A percentile compares a stretch with the other conserved stretches of the same genome.
These are phyloP conservation scores for Cyprichromis sp. DNA, from an alignment of 2,113 vertebrate genomes.

Conservation along the genomic window DNA sequence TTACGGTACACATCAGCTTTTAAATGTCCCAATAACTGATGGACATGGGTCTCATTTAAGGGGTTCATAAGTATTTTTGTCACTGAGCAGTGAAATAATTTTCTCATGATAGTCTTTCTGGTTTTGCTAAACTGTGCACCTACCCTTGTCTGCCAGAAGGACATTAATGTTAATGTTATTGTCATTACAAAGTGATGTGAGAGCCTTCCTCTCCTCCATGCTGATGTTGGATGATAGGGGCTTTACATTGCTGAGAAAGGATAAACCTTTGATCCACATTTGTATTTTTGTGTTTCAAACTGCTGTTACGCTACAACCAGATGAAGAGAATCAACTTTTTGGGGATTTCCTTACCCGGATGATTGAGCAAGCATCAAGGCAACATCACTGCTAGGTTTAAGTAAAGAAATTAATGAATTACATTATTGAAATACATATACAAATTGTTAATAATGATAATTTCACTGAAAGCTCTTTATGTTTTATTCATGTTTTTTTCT, in stretches of 20 bases:
- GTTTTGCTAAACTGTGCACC: neutral
- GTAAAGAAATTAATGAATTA: neutral
- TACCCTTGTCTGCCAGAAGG: neutral
- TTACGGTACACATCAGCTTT: neutral
- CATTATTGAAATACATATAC: neutral
- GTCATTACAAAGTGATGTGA: neutral
- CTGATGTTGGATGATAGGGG: neutral
- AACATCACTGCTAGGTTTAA: neutral
- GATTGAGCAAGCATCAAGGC: neutral
- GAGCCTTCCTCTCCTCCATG: neutral
- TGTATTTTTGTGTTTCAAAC: neutral
- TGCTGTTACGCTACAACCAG: neutral
- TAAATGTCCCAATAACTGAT: neutral
- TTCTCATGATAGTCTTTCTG: neutral
- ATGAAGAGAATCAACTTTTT: neutral
- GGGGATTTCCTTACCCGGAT: neutral
- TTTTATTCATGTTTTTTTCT: neutral
- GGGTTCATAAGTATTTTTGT: neutral
- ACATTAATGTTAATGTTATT: neutral
- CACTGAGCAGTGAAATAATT: neutral
- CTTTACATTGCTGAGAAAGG: neutral
- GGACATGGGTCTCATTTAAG: neutral
- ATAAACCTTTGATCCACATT: neutral
- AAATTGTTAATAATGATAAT: neutral
- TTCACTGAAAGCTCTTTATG: neutral